These are phyloP conservation scores for Mesaphorura yosii DNA, from an alignment of 1,140 invertebrate species.

Conservation along the genomic window DNA sequence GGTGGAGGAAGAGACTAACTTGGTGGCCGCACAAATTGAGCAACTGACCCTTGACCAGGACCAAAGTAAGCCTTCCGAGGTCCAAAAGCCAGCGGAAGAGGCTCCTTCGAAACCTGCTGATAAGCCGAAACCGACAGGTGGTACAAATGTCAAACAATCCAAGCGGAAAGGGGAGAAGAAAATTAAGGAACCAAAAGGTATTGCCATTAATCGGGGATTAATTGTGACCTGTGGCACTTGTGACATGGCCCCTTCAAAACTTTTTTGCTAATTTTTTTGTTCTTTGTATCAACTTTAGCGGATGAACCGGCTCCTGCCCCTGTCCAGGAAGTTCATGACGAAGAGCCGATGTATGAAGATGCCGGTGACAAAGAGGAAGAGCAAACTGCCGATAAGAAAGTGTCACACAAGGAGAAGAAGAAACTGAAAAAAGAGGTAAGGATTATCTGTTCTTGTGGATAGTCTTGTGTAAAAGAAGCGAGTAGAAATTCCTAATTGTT, in stretches of 20 bases:
- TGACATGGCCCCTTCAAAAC: background rate
- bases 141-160: no score
- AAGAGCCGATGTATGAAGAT: conserved; percentile 11
- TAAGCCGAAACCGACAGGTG: no score
- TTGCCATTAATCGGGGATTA: background rate
- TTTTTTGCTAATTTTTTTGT: background rate
- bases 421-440: conserved; percentile 68
- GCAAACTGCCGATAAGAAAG: conserved; percentile 47
- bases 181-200: background rate
- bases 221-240: background rate
- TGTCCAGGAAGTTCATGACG: no score
- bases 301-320: no score
- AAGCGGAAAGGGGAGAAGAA: no score
- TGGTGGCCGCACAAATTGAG: no score
- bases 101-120: no score
- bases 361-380: conserved; percentile 17
- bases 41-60: no score
- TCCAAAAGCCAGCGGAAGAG: no score
- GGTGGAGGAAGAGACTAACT: conserved; percentile 9
- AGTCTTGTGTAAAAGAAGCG: background rate
- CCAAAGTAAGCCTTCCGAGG: no score
- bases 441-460: conserved; percentile 6
- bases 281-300: no score
- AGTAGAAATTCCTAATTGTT: background rate
- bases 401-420: conserved; percentile 90